phyloP scores from a whole-genome alignment of 2,888 invertebrate species.

The Polydrusus pterygomalis region DNA sequence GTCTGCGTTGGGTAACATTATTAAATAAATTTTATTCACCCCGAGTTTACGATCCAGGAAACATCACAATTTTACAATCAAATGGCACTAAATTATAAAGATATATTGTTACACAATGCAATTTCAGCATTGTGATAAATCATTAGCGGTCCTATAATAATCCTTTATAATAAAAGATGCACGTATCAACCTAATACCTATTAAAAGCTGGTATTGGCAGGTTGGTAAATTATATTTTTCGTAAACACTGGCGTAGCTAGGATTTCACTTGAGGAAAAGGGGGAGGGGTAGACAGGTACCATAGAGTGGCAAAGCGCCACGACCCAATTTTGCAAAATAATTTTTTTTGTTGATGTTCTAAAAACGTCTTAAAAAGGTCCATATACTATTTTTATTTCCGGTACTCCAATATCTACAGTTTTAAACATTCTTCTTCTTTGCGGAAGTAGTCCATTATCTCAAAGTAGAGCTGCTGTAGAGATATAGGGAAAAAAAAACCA shows the following conservation, averaged over 20 bases:
- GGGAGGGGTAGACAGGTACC: no score
- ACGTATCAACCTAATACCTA: background rate
- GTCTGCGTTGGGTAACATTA: background rate
- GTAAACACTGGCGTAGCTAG: background rate
- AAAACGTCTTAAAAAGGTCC: no score
- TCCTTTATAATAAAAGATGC: conserved; percentile 3
- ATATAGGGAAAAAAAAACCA: no score
- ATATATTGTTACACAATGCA: conserved; percentile 16
- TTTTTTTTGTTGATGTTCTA: no score
- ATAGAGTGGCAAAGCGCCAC: no score
- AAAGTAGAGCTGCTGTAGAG: no score
- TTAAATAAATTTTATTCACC: conserved; percentile 29
- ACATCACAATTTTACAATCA: conserved; percentile 28
- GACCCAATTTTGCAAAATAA: no score
- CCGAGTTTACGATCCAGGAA: conserved; percentile 32
- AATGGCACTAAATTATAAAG: conserved; percentile 32
- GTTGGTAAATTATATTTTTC: conserved; percentile 11
- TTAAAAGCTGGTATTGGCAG: conserved; percentile 11
- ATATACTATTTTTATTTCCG: no score
- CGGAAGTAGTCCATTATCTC: no score
- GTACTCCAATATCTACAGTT: no score
- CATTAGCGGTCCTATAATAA: conserved; percentile 1
- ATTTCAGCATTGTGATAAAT: conserved; percentile 24
- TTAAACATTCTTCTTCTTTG: no score
- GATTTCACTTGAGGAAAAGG: no score